Evolutionary conservation across 2,888 invertebrate species (phyloP).

Genomic region (Dicranocentrus wangi): DNA sequence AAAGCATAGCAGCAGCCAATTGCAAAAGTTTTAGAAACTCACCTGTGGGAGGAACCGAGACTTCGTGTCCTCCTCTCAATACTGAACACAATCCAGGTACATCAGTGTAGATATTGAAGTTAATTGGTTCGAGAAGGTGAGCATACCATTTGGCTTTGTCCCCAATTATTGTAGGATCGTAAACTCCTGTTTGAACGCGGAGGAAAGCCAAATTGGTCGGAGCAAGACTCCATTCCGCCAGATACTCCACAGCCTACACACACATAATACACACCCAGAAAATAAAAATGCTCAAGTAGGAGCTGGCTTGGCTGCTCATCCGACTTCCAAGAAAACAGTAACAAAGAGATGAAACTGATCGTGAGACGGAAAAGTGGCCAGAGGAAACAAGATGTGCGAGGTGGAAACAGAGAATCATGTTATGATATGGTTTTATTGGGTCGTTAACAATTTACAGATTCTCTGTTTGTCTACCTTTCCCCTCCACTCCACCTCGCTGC

Average conservation of each 20-base stretch:
- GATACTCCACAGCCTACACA: slow-evolving; percentile 92
- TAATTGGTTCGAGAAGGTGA: slow-evolving; percentile 88
- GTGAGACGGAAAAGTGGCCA: no score
- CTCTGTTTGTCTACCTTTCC: no score
- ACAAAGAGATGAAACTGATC: no score
- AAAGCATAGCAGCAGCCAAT: no score
- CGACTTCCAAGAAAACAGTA: neutral
- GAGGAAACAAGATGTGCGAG: no score
- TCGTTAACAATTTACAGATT: no score
- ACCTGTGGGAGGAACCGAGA: slow-evolving; percentile 81
- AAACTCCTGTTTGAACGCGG: slow-evolving; percentile 95
- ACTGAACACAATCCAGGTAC: slow-evolving; percentile 73
- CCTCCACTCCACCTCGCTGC: no score
- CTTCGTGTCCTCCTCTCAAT: slow-evolving; percentile 68
- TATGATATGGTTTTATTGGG: no score
- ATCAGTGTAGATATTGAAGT: slow-evolving; percentile 81
- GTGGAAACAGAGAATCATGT: no score
- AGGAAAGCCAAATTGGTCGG: slow-evolving; percentile 98
- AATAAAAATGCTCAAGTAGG: no score
- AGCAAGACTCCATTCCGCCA: slow-evolving; percentile 98
- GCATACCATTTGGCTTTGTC: slow-evolving; percentile 99
- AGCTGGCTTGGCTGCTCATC: no score
- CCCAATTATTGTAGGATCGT: slow-evolving; percentile 95
- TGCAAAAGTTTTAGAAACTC: slow-evolving; percentile 74
- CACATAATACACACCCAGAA: neutral